Base-by-base conservation (phyloP, 2,113 vertebrate genomes). In the Cephalopterus ornatus region DNA sequence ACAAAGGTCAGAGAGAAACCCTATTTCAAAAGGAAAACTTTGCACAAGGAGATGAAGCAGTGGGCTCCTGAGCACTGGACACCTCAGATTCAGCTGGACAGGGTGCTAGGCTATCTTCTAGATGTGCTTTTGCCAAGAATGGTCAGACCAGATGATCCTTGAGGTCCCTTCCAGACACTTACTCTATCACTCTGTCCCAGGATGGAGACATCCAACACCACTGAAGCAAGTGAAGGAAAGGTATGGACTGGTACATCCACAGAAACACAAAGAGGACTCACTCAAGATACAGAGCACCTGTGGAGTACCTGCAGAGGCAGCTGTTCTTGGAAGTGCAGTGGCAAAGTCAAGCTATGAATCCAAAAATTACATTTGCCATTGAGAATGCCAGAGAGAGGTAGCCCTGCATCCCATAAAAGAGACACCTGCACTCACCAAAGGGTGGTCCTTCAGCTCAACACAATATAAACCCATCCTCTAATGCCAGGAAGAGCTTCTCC, bases 391-490 rank as follows among this genome's bases (percentile, higher is more conserved):
- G 74, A 16, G 11, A 67, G 27, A 71, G 9, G 30, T 39, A 91
- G 67, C 14, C 0, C 1, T 63, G 26, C 35, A 85, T 19, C 28
- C 61, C 44, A 50, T 22, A 22, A 77, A 28, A 68, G 18, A 71
- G 42, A 78, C 1, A 20, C 14, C 26, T 39, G 39, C 6, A 23
- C 39, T 58, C 78, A 53, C 10, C 63, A 81, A 52, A 77, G 19
- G 32, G 28, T n/a, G 44, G 19, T 32, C n/a, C 39, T 76, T 80
- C 47, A 44, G 37, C 42, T 72, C 58, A 63, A 44, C 61, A 22
- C n/a, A 67, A 55, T 75, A 44, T 8, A 79, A 11, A 0, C 0
- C 11, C 0, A 0, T n/a, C 58, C 42, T 80, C 18, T n/a, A 76
- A 67, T 0, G 1, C 19, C 70, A 50, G 15, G 8, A 73, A 65